phyloP scores from a whole-genome alignment of 2,797 vertebrate genomes.

The Helarctos malayanus region DNA sequence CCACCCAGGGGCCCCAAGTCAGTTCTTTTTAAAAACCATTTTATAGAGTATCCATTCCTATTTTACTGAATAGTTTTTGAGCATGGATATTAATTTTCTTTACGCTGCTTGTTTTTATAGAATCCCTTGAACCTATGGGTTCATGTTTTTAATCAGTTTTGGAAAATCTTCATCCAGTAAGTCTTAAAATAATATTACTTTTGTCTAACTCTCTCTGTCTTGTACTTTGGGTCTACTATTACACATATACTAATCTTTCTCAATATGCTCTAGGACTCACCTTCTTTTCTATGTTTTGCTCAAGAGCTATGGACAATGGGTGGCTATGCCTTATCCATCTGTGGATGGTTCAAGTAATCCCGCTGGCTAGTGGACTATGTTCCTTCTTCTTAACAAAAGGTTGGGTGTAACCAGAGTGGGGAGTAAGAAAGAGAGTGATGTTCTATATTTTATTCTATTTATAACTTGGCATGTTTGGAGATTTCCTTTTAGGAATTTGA shows the following conservation, averaged over 20 bases:
- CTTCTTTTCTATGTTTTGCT: background rate
- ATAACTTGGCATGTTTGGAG: background rate
- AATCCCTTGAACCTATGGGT: background rate
- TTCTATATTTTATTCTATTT: background rate
- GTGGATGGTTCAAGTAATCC: background rate
- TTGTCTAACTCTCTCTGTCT: background rate
- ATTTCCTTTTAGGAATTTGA: background rate
- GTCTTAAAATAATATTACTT: background rate
- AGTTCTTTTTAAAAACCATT: background rate
- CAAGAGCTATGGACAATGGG: background rate
- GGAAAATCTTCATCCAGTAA: background rate
- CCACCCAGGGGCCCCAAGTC: background rate
- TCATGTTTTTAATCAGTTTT: background rate
- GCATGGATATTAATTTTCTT: background rate
- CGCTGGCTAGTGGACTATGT: background rate
- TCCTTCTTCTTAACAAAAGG: background rate
- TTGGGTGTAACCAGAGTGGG: background rate
- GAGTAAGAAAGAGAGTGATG: background rate
- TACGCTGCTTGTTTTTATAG: background rate
- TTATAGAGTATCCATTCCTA: background rate
- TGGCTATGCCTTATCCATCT: background rate
- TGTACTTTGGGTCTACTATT: background rate
- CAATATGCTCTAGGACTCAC: background rate
- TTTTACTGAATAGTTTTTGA: constrained; percentile 1
- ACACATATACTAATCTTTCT: background rate